Base-by-base conservation (phyloP, 2,888 invertebrate species). In the Maniola hyperantus region DNA sequence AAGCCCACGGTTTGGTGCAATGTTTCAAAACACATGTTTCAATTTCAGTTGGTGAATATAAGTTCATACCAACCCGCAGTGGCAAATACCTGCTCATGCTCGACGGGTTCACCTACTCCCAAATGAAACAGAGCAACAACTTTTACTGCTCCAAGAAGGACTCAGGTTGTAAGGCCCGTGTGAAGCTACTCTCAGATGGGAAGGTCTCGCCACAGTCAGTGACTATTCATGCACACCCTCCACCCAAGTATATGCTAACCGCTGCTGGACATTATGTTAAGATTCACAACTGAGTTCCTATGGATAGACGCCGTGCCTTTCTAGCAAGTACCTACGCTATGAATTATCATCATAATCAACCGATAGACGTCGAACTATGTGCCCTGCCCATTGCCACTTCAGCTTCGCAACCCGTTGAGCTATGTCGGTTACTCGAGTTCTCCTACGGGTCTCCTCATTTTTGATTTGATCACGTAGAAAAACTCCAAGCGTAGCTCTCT, bases 71-170 rank as follows among this genome's bases (percentile, higher is more conserved):
- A 20, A 74, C 77, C 6, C 67, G 68, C 7, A 71, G 72, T 13
- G 78, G 79, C 10, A 79, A 76, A 64, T 62, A 74, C 62, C 65
- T 80, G 10, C 65, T 84, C 13, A 74, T 82, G 62, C 68, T 81
- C 10, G 73, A 73, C 15, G 79, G 77, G 2, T 81, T 76, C 20
- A 83, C 84, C 0, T 84, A 76, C 53, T 72, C 74, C 0, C 77
- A 76, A 64, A 71, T 69, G 57, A 74, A 73, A 15, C 15, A 70
- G 1, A 71, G 70, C 11, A 67, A 71, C 33, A 73, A 74, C 59
- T 76, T 67, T 55, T 76, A 74, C 51, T 74, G 75, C 36, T 75
- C 75, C 0, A 75, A 74, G 51, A 73, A 72, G 44, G 69, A 74
- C 55, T 58, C 68, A 0, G 80, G 80, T 0, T 84, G 83, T 63